Evolutionary conservation across 1,140 invertebrate species (phyloP).

Genomic region (Planococcus citri): DNA sequence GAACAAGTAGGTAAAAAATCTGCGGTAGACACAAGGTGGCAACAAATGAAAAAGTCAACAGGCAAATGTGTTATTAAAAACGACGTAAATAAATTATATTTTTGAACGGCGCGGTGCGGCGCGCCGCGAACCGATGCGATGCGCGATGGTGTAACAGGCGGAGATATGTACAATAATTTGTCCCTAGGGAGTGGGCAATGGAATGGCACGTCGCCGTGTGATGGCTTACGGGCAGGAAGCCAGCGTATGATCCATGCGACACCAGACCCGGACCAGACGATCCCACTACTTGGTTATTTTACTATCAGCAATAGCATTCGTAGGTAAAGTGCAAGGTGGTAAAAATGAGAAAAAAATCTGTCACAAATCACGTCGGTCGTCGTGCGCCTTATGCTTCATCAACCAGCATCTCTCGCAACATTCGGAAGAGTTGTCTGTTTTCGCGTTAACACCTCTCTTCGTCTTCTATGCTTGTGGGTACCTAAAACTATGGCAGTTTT

Average conservation of each 20-base stretch:
- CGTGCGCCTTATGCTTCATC: neutral
- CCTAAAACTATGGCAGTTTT: neutral
- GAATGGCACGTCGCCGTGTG: neutral
- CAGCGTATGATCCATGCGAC: neutral
- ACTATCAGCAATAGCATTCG: too few species aligned
- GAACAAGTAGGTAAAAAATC: too few species aligned
- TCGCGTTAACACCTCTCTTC: neutral
- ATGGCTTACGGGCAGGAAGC: conserved; percentile 5
- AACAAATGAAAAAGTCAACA: neutral
- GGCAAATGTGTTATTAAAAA: neutral
- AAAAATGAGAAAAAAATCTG: neutral
- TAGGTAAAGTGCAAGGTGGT: too few species aligned
- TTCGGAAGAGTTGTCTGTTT: neutral
- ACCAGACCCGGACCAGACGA: neutral
- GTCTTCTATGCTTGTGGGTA: too few species aligned
- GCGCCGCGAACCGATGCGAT: too few species aligned
- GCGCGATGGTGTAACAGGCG: neutral
- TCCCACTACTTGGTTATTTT: neutral
- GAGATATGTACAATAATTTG: conserved; percentile 7
- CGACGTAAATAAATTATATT: neutral
- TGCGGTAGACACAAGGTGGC: too few species aligned
- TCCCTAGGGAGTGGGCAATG: neutral
- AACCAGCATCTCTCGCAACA: neutral
- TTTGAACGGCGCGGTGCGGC: too few species aligned
- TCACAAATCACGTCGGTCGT: neutral